Evolutionary conservation across 2,113 vertebrate species (phyloP), one percentile per base, ranked within the genome.

Genomic region (Siniperca chuatsi): DNA sequence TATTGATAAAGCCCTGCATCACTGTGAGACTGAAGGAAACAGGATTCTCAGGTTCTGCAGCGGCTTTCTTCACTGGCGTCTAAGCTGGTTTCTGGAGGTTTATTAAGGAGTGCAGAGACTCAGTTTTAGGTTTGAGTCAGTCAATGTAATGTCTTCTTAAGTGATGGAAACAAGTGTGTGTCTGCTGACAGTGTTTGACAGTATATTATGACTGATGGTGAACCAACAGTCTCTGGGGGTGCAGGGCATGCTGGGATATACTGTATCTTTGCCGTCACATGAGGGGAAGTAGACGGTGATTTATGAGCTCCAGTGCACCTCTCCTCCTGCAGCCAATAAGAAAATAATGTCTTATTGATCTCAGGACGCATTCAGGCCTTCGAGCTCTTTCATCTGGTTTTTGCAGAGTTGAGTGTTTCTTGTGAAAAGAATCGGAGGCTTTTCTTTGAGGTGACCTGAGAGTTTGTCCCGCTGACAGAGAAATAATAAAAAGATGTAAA

Each of bases 281-380:
- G 25, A 15, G 25, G 29, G 50, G 50, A 54, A 18, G 60, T 16
- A 3, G 29, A 10, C 18, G 2, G 50, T 37, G 69, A 55, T 72
- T 54, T 37, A 55, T 15, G 48, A 37, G 67, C 66, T 68, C 3
- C 46, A 15, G 3, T 3, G 40, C 40, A 6, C 48, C 29, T 7
- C 20, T 35, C 21, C 20, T 40, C 69, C 48, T 6, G 25, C 48
- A 18, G 44, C 66, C 66, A 46, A 29, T 48, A 8, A 20, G 67
- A 33, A 35, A 48, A 62, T 75, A 62, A 75, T 62, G 57, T 75
- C 42, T 16, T 62, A 75, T 75, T 75, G 73, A 75, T 75, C 73
- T 70, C 1, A 10, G 61, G 61, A 64, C 33, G 0, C 16, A 0
- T 37, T 35, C 21, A 4, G 54, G 54, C 21, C 55, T 13, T 6